These are phyloP conservation scores for Neosilurus mollespiculum DNA, from an alignment of 2,797 vertebrate species.

Conservation along the genomic window DNA sequence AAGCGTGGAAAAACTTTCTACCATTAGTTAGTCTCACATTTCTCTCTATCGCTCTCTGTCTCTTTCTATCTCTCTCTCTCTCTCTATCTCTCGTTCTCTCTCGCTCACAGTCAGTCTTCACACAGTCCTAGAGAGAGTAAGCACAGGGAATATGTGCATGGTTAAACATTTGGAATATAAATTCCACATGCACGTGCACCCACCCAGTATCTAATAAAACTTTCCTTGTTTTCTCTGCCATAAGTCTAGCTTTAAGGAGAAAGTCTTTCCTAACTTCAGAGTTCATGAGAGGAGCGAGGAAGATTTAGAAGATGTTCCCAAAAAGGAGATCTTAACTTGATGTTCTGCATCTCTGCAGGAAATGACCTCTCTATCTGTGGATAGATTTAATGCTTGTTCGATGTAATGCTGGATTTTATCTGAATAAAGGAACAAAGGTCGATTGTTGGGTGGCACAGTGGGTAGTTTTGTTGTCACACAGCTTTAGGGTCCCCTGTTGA, in stretches of 20 bases:
- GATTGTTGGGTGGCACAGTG: neutral
- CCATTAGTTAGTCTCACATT: neutral
- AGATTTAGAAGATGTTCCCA: conserved; percentile 9
- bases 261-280: conserved; percentile 24
- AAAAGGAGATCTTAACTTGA: conserved; percentile 2
- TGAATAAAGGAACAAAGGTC: neutral
- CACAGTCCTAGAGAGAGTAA: conserved; percentile 33
- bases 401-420: conserved; percentile 14
- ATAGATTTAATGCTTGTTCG: neutral
- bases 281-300: conserved; percentile 27
- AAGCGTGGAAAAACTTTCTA: conserved; percentile 23
- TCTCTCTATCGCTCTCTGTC: neutral
- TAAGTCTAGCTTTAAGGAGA: conserved; percentile 26
- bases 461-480: neutral
- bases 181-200: conserved; percentile 18
- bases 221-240: conserved; percentile 31
- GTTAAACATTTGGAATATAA: conserved; percentile 36
- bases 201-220: neutral
- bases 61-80: no score
- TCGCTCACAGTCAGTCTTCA: conserved; percentile 34
- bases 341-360: conserved; percentile 5
- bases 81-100: neutral
- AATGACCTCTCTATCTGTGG: conserved; percentile 5
- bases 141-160: conserved; percentile 28
- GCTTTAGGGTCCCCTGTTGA: neutral